Evolutionary conservation across 2,797 vertebrate species (phyloP), one percentile per base, ranked within the genome.

Genomic region (Aselliscus stoliczkanus): DNA sequence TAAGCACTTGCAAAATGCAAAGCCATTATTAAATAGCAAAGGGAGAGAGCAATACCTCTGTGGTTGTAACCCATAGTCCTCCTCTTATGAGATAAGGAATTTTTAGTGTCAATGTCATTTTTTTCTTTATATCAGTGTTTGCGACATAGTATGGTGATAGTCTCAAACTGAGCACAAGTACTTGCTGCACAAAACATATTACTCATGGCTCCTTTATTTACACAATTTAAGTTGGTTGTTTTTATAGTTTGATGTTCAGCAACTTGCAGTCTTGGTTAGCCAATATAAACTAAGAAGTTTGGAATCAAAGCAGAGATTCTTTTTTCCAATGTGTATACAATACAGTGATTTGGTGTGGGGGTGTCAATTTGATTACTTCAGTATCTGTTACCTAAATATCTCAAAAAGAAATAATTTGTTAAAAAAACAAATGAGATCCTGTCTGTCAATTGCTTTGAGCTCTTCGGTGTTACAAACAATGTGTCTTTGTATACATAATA

Each of bases 401-500:
- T 97, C 39, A 58, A 70, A 52, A 90, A 88, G 52, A 97, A 93
- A 91, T 62, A 65, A 20, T 72, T 58, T 89, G 34, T 88, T 95
- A 54, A 18, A 62, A 95, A 90, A 56, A 70, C 60, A 95, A 79
- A 87, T 97, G 95, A 96, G 67, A 95, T 97, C 76, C 92, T 84
- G 70, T 87, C 85, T 94, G 25, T 73, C 73, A 93, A 70, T 18
- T 25, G 5, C 65, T 91, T 79, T 92, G 39, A 73, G 56, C n/a
- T 81, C 29, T 94, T 94, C 56, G 56, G 65, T 89, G n/a, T n/a
- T n/a, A n/a, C n/a, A n/a, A n/a, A n/a, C 85, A n/a, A 6, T n/a
- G 8, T 70, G 47, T 83, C 90, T 91, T 92, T 52, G 94, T 67
- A 70, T 11, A 52, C 54, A 37, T 62, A 62, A 72, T 93, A 94